phyloP scores from a whole-genome alignment of 92 coral and sea anemone species.

The Scolanthus callimorphus region DNA sequence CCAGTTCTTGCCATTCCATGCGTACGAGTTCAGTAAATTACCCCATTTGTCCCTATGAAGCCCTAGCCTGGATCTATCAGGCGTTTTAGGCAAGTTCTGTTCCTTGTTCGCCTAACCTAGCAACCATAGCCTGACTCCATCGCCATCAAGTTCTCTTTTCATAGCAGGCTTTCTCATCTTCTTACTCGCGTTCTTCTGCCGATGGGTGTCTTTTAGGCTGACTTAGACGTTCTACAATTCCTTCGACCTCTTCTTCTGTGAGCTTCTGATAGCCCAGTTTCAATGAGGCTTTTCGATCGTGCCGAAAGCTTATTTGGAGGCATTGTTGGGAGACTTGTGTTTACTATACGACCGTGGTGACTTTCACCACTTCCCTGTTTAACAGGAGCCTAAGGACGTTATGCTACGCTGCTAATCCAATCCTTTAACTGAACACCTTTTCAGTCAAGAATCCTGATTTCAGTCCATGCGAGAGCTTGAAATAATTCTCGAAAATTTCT shows the following conservation, averaged over 20 bases:
- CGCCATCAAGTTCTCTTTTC: constrained; percentile 53
- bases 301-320: no score
- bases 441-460: no score
- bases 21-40: constrained; percentile 78
- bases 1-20: constrained; percentile 91
- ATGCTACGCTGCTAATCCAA: no score
- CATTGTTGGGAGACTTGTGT: no score
- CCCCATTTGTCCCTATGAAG: constrained; percentile 84
- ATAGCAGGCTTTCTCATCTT: constrained; percentile 49
- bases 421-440: no score
- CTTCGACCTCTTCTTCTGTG: constrained; percentile 62
- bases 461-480: no score
- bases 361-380: no score
- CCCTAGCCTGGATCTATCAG: constrained; percentile 70
- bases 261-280: constrained; percentile 89
- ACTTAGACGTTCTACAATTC: constrained; percentile 72
- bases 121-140: constrained; percentile 68
- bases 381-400: no score
- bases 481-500: no score
- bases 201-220: constrained; percentile 37
- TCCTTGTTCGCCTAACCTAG: constrained; percentile 82
- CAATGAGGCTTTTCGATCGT: constrained; percentile 88
- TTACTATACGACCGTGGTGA: no score
- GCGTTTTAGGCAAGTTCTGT: constrained; percentile 56
- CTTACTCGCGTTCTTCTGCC: neutral